Conservation (phyloP, 2,797 vertebrate species). For the Cynodonichthys magdalenae region DNA sequence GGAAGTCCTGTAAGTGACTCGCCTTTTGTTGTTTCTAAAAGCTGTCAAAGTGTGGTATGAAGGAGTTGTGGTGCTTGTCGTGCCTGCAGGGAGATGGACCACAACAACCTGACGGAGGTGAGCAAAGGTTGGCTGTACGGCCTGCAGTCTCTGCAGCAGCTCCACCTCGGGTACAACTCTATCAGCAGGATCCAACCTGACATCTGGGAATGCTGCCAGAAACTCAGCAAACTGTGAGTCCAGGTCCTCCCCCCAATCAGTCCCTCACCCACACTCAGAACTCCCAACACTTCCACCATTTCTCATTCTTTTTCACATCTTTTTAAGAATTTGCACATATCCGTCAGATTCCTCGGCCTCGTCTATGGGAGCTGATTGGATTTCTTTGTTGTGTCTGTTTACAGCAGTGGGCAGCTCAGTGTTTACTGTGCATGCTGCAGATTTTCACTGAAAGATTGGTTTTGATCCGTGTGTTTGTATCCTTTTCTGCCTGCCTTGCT, state of each 20-base stretch:
- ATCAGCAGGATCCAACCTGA: slow-evolving; percentile 92
- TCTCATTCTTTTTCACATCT: not conserved
- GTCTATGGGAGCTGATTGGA: slow-evolving; percentile 44
- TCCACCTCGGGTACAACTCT: slow-evolving; percentile 94
- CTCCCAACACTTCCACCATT: slow-evolving; percentile 58
- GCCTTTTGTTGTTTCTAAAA: too few species aligned
- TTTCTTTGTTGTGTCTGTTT: slow-evolving; percentile 74
- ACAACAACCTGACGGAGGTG: slow-evolving; percentile 96
- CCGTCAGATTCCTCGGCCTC: slow-evolving; percentile 11
- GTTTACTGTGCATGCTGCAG: slow-evolving; percentile 39
- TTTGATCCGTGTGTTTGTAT: not conserved
- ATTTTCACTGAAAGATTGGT: slow-evolving; percentile 22
- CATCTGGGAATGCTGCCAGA: slow-evolving; percentile 98
- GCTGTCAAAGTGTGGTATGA: not conserved
- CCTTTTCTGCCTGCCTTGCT: not conserved
- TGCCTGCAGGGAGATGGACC: slow-evolving; percentile 89
- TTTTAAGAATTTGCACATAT: slow-evolving; percentile 21
- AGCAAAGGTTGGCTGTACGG: slow-evolving; percentile 98
- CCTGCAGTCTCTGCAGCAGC: slow-evolving; percentile 91
- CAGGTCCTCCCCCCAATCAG: slow-evolving; percentile 6
- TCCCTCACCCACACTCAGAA: slow-evolving; percentile 56
- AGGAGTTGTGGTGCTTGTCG: slow-evolving; percentile 5
- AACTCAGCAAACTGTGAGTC: slow-evolving; percentile 95
- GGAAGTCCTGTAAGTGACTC: slow-evolving; percentile 89
- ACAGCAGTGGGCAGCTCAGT: slow-evolving; percentile 50